phyloP scores from a whole-genome alignment of 2,797 vertebrate genomes.

The Scleropages formosus region DNA sequence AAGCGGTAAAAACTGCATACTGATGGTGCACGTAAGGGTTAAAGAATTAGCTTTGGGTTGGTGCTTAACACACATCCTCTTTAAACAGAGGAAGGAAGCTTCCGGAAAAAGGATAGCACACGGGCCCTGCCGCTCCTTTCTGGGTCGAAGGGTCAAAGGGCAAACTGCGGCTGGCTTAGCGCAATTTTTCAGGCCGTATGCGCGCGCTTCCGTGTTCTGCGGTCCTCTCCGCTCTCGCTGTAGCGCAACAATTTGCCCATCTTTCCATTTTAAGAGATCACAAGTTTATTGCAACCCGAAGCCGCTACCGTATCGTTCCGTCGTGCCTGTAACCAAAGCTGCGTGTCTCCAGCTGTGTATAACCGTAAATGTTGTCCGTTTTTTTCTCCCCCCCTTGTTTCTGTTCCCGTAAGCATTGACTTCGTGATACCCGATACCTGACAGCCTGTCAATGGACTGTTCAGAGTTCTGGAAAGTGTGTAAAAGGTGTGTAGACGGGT shows the following conservation, averaged over 20 bases:
- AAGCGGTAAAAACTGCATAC: not conserved
- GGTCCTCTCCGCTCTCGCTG: not conserved
- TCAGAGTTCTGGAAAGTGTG: no score
- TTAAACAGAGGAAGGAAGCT: not conserved
- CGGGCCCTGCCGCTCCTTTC: not conserved
- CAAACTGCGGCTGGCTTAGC: not conserved
- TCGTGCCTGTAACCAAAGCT: not conserved
- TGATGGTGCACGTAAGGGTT: not conserved
- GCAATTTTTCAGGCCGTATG: not conserved
- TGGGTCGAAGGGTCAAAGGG: conserved; percentile 10
- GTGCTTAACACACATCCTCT: not conserved
- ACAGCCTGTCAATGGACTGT: not conserved
- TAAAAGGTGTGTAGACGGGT: not conserved
- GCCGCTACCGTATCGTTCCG: not conserved
- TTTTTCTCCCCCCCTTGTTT: not conserved
- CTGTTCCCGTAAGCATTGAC: conserved; percentile 1
- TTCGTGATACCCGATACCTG: conserved; percentile 1
- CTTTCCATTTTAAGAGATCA: not conserved
- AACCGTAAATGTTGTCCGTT: conserved; percentile 10
- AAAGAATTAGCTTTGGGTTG: conserved; percentile 2
- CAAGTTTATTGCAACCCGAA: not conserved
- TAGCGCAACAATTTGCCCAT: not conserved
- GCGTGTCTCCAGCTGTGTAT: not conserved
- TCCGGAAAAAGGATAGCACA: not conserved
- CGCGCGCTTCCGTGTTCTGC: not conserved